These are phyloP conservation scores for Aurelia sp. DNA, from an alignment of 30 jellyfish, hydroid and myxozoan genomes.

Conservation along the genomic window DNA sequence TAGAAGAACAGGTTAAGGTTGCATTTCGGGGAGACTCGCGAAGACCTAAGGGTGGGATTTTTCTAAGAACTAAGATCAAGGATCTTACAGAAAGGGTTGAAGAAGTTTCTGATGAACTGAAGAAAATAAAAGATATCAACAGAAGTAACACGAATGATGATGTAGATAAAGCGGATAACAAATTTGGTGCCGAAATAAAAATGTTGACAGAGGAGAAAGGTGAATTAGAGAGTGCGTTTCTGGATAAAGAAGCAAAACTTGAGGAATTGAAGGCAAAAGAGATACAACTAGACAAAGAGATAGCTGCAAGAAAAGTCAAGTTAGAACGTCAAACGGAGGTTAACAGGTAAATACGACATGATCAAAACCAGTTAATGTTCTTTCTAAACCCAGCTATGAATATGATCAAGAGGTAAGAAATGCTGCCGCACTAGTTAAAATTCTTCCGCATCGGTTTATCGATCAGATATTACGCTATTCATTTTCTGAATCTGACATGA, in stretches of 20 bases:
- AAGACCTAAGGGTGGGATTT: conserved; percentile 29
- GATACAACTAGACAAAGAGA: conserved; percentile 34
- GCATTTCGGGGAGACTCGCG: not conserved
- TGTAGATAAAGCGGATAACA: conserved; percentile 46
- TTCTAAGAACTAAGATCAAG: conserved; percentile 14
- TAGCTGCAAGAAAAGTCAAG: conserved; percentile 13
- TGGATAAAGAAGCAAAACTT: conserved; percentile 52
- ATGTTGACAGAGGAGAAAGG: conserved; percentile 40
- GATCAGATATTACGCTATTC: too few species aligned
- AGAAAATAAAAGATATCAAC: not conserved
- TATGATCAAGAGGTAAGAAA: too few species aligned
- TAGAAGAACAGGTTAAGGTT: conserved; percentile 14
- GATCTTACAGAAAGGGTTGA: conserved; percentile 11
- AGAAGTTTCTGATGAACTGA: conserved; percentile 3
- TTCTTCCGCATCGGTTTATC: too few species aligned
- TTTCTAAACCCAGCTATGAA: too few species aligned
- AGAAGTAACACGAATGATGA: conserved; percentile 2
- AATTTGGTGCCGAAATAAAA: conserved; percentile 48
- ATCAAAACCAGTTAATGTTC: too few species aligned
- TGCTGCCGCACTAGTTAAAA: too few species aligned
- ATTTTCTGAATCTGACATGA: too few species aligned
- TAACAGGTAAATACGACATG: conserved; percentile 29
- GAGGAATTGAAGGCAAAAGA: conserved; percentile 38
- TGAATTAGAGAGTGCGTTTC: conserved; percentile 27
- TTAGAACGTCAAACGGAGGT: conserved; percentile 63